Conservation (phyloP, 1,140 invertebrate species). For the Drosophila rufa region DNA sequence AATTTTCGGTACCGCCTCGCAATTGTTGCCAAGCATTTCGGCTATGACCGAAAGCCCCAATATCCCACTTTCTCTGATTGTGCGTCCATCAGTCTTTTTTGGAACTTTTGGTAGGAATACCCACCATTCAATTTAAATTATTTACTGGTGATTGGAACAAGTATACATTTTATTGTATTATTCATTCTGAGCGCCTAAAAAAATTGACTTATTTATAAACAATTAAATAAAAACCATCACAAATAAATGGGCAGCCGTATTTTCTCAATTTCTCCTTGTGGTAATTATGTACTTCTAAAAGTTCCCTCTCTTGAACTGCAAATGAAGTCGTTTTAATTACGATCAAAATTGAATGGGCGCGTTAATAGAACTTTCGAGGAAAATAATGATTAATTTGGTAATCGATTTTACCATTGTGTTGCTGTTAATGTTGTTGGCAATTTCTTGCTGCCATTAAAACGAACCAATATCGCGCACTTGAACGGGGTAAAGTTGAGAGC, state of each 20-base stretch:
- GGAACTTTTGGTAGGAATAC: neutral
- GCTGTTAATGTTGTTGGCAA: neutral
- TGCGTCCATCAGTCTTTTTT: neutral
- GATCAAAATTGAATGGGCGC: too few relatives aligned
- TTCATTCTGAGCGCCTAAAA: too few relatives aligned
- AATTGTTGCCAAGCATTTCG: constrained; percentile 32
- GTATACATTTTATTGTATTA: neutral
- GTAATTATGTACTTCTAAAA: too few relatives aligned
- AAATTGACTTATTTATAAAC: too few relatives aligned
- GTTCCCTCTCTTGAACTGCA: too few relatives aligned
- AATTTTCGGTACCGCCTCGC: constrained; percentile 53
- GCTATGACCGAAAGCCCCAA: neutral
- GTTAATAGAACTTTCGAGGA: too few relatives aligned
- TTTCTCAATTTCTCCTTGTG: too few relatives aligned
- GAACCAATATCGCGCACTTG: neutral
- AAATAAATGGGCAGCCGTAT: too few relatives aligned
- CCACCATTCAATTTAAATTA: constrained; percentile 20
- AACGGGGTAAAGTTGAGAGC: neutral
- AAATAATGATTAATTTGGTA: neutral
- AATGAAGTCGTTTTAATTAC: too few relatives aligned
- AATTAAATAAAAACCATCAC: too few relatives aligned
- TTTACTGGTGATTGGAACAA: neutral
- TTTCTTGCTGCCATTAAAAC: neutral
- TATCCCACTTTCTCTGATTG: constrained; percentile 5
- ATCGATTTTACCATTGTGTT: neutral